A percentile compares a stretch with the other conserved stretches of the same genome.
Evolutionary conservation across 2,797 vertebrate genomes (phyloP).

Genomic region (Melanotaenia boesemani): DNA sequence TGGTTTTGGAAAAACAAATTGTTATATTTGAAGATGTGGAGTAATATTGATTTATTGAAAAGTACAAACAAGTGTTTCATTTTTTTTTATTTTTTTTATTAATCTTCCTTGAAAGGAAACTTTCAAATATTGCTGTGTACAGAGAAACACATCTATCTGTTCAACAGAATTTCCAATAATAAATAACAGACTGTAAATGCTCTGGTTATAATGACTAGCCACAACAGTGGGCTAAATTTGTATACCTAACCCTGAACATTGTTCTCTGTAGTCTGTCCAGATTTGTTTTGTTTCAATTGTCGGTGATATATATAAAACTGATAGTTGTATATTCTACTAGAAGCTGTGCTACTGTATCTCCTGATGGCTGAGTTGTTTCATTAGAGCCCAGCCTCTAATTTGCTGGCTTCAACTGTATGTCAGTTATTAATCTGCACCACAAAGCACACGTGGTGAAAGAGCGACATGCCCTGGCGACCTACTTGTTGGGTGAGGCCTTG

Average conservation of each 20-base stretch:
- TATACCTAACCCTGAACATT: not conserved
- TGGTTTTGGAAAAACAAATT: not conserved
- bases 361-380: no score
- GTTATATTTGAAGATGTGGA: not conserved
- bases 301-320: no score
- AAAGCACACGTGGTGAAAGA: constrained; percentile 17
- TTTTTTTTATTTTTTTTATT: not conserved
- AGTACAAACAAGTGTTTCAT: not conserved
- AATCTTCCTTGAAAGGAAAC: not conserved
- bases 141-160: not conserved
- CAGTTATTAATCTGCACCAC: no score
- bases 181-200: not conserved
- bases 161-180: not conserved
- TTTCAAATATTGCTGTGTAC: not conserved
- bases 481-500: constrained; percentile 50
- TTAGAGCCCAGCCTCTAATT: no score
- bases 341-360: no score
- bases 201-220: not conserved
- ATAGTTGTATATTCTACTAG: no score
- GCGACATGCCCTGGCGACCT: constrained; percentile 2
- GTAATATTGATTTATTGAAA: not conserved
- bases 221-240: not conserved
- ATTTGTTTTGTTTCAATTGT: no score
- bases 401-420: no score
- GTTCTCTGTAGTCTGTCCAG: not conserved